Base-by-base conservation (phyloP, 2,113 vertebrate species). In the Chamaetylas fuelleborni region DNA sequence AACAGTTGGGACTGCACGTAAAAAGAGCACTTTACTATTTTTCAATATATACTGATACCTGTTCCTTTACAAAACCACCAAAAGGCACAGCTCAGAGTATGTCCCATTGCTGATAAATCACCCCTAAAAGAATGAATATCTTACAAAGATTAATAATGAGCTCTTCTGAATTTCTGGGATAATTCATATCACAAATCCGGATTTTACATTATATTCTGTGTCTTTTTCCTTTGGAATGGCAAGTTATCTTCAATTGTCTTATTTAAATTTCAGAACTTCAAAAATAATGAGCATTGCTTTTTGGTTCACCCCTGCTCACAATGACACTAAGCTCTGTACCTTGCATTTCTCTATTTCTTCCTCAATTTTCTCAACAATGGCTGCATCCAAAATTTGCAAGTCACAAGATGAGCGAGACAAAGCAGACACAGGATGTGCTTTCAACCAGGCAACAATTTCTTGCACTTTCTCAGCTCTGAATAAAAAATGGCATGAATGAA, bases 301-400 rank as follows among this genome's bases (percentile, higher is more conserved):
- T 94, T 88, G 47, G 26, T 81, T 82, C 45, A 82, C 43, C 19
- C 73, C 33, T 77, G 87, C 53, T 69, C 54, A 71, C 62, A 48
- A 9, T 29, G 77, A 86, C 2, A 38, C 15, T 61, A 86, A 53
- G 90, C 77, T 66, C 18, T 71, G 25, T 97, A 99, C 99, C 98
- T 98, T 99, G 94, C 98, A 98, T 85, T 97, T 98, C 62, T 98
- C 98, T 56, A 99, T 92, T 97, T 99, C 98, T 96, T 99, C 98
- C 92, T 99, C 98, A 81, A 99, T 99, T 96, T 98, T 98, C 94
- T 98, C 98, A 86, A 99, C 98, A 74, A 99, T 98, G 71, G 98
- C 98, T 76, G 97, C 90, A 95, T 99, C 99, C 97, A 99, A 93
- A 93, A 99, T 98, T 97, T 99, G 98, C 88, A 99, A 98, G 93